A percentile compares a stretch with the other conserved stretches of the same genome.
These are phyloP conservation scores for Microctonus brassicae DNA, from an alignment of 2,888 invertebrate genomes.

Conservation along the genomic window DNA sequence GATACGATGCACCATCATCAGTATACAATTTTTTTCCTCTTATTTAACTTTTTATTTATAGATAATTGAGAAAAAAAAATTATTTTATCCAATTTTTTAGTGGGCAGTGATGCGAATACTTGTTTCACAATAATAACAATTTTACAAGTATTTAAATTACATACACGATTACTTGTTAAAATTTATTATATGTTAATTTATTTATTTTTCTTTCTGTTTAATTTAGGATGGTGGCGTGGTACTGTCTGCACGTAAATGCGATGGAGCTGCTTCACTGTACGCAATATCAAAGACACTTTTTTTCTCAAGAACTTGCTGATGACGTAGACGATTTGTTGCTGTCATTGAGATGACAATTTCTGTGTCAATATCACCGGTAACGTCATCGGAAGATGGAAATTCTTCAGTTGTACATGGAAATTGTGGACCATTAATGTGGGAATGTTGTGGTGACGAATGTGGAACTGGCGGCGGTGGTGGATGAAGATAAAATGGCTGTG, in stretches of 20 bases:
- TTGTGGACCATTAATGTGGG: constrained; percentile 44
- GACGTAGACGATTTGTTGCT: constrained; percentile 55
- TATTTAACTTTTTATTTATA: constrained; percentile 31
- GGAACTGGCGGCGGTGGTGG: constrained; percentile 62
- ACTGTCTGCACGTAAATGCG: constrained; percentile 84
- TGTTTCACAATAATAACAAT: constrained; percentile 9
- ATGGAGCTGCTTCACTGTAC: constrained; percentile 90
- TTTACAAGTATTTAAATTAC: background rate
- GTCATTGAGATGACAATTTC: constrained; percentile 79
- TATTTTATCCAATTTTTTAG: background rate
- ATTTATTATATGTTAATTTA: background rate
- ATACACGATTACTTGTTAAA: too few relatives aligned
- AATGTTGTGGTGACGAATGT: constrained; percentile 60
- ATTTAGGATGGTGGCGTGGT: constrained; percentile 77
- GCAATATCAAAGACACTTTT: constrained; percentile 95
- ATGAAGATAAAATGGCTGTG: constrained; percentile 63
- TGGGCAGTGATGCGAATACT: constrained; percentile 46
- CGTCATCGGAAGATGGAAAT: constrained; percentile 44
- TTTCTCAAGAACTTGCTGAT: constrained; percentile 78
- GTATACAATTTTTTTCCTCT: background rate
- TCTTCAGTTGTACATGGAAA: constrained; percentile 43
- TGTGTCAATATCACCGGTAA: constrained; percentile 73
- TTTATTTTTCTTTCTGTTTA: background rate
- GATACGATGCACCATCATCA: constrained; percentile 37
- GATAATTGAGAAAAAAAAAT: constrained; percentile 43